Evolutionary conservation across 1,140 invertebrate genomes (phyloP).

Genomic region (Propsilocerus akamusi): DNA sequence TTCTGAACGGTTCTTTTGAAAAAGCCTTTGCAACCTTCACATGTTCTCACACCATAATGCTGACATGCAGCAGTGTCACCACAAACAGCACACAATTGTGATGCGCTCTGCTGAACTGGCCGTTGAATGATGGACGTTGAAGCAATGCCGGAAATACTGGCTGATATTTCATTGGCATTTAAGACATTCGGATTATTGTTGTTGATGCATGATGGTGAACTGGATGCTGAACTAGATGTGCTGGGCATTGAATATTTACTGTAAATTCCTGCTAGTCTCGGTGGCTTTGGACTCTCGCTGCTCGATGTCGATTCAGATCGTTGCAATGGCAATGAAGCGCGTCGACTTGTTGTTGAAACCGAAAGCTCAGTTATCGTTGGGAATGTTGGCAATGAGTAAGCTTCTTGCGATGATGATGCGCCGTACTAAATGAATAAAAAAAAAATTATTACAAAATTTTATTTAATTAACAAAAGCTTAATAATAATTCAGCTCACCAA

Average conservation of each 20-base stretch:
- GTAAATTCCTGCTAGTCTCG: slow-evolving; percentile 19
- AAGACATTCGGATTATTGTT: slow-evolving; percentile 5
- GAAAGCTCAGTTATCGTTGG: slow-evolving; percentile 35
- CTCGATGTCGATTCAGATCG: slow-evolving; percentile 55
- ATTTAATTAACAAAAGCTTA: not conserved
- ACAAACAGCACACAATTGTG: slow-evolving; percentile 92
- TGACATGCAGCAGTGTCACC: slow-evolving; percentile 97
- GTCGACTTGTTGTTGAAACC: slow-evolving; percentile 37
- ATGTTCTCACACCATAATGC: slow-evolving; percentile 94
- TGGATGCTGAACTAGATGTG: slow-evolving; percentile 43
- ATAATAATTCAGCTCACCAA: slow-evolving; percentile 1
- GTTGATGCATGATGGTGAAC: slow-evolving; percentile 32
- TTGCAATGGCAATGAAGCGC: slow-evolving; percentile 52
- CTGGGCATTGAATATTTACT: slow-evolving; percentile 28
- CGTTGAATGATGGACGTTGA: slow-evolving; percentile 17
- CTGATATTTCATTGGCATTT: slow-evolving; percentile 6
- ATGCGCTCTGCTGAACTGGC: slow-evolving; percentile 36
- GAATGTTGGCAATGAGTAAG: slow-evolving; percentile 40
- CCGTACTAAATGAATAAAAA: slow-evolving; percentile 10
- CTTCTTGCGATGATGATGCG: slow-evolving; percentile 26
- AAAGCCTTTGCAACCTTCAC: slow-evolving; percentile 95
- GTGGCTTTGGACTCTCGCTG: slow-evolving; percentile 40
- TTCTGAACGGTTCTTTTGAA: slow-evolving; percentile 97
- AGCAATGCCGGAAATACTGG: slow-evolving; percentile 5
- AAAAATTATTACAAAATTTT: slow-evolving; percentile 6